Conservation (phyloP, 2,888 invertebrate species). For the Scaptomyza flava region DNA sequence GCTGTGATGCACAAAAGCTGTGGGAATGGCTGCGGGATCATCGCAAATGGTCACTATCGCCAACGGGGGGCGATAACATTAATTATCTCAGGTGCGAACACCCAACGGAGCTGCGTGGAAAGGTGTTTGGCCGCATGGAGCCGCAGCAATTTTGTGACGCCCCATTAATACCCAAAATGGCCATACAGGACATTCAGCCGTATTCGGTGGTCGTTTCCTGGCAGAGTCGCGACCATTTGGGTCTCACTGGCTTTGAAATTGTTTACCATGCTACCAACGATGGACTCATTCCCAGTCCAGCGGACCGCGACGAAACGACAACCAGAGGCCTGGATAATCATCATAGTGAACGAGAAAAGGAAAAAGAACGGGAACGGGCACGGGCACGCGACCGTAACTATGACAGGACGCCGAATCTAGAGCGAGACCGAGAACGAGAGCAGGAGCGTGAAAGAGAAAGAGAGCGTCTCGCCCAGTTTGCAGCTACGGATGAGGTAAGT, state of each 20-base stretch:
- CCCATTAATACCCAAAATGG: slow-evolving; percentile 92
- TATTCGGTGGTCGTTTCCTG: slow-evolving; percentile 94
- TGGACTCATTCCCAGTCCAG: slow-evolving; percentile 61
- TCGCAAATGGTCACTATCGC: slow-evolving; percentile 86
- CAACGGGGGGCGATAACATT: slow-evolving; percentile 77
- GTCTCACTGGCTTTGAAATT: slow-evolving; percentile 93
- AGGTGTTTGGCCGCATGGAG: slow-evolving; percentile 89
- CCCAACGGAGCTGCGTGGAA: slow-evolving; percentile 91
- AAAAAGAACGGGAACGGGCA: slow-evolving; percentile 20
- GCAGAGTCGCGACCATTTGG: slow-evolving; percentile 94
- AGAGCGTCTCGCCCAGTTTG: slow-evolving; percentile 41
- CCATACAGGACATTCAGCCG: slow-evolving; percentile 94
- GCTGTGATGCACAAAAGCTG: slow-evolving; percentile 94
- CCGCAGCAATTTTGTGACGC: slow-evolving; percentile 93
- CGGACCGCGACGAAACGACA: slow-evolving; percentile 36
- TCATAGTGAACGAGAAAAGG: slow-evolving; percentile 26
- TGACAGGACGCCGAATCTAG: neutral
- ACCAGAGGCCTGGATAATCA: slow-evolving; percentile 25
- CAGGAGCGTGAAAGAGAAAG: slow-evolving; percentile 23
- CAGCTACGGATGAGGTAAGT: slow-evolving; percentile 71
- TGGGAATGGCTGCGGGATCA: slow-evolving; percentile 97
- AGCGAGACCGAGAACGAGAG: slow-evolving; percentile 16
- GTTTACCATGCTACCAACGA: slow-evolving; percentile 91
- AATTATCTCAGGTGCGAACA: slow-evolving; percentile 91
- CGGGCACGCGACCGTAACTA: slow-evolving; percentile 20